Base-by-base conservation (phyloP, 2,113 vertebrate genomes). In the Pteronura brasiliensis region DNA sequence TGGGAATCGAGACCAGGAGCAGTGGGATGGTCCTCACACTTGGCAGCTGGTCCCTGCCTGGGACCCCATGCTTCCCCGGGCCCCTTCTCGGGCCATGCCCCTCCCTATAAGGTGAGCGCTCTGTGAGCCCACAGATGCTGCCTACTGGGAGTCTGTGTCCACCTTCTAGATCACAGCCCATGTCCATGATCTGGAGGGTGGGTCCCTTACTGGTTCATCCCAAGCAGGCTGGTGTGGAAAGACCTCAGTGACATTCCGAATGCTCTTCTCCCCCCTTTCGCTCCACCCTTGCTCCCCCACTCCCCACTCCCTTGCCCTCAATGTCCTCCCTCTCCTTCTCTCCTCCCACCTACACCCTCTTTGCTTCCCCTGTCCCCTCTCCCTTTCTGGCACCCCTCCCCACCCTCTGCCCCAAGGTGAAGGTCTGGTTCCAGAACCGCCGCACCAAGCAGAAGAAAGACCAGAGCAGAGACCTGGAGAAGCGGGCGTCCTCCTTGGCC, bases 381-480 rank as follows among this genome's bases (percentile, higher is more conserved):
- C 21, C 65, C 67, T 61, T 82, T 55, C 49, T 5, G 34, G 47
- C 65, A 52, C 72, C 65, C 12, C 4, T 20, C 0, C 39, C 61
- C 31, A 2, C 31, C 21, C 27, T 49, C 74, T 4, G 2, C 65
- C 83, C 74, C 14, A 99, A 99, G 99, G 99, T 99, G 49, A 99
- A 99, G 96, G 99, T 99, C 71, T 99, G 99, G 99, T 99, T 99
- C 98, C 99, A 99, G 98, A 99, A 99, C 97, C 99, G 99, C 4
- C 99, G 99, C 93, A 99, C 99, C 97, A 99, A 99, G 97, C 99
- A 99, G 99, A 99, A 99, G 98, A 99, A 99, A 97, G 99, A 99
- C 98, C 99, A 99, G 98, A 99, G 99, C 98, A 99, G 99, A 98
- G 99, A 99, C 98, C 99, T 99, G 4, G 99, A 99, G 98, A 99